These are phyloP conservation scores for Zosterops borbonicus DNA, from an alignment of 2,113 vertebrate genomes.

Conservation along the genomic window DNA sequence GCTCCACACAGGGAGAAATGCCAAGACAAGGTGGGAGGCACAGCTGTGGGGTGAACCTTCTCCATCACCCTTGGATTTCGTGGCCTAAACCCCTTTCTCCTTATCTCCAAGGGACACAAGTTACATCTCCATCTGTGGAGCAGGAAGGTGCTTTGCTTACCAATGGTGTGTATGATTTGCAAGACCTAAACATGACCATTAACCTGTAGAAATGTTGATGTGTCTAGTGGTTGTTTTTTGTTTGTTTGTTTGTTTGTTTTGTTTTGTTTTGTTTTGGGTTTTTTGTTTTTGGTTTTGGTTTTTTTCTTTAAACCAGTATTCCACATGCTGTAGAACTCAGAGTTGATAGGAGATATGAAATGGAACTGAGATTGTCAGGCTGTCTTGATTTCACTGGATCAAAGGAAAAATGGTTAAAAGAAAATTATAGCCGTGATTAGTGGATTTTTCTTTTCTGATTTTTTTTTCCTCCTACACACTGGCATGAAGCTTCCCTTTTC, in stretches of 20 bases:
- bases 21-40: not conserved
- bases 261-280: no score
- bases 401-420: not conserved
- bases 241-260: no score
- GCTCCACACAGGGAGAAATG: not conserved
- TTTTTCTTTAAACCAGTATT: not conserved
- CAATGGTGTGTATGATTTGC: not conserved
- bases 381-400: not conserved
- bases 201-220: not conserved
- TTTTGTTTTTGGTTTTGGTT: accelerated
- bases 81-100: not conserved
- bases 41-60: not conserved
- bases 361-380: not conserved
- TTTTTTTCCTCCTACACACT: not conserved
- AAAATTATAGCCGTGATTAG: not conserved
- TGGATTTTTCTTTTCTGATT: not conserved
- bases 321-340: not conserved
- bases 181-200: not conserved
- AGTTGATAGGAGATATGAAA: not conserved
- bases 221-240: no score
- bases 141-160: not conserved
- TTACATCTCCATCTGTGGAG: not conserved
- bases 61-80: not conserved
- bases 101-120: not conserved
- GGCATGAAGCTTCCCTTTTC: not conserved